phyloP scores from a whole-genome alignment of 1,140 invertebrate species.

The Pseudomyrmex concolor region DNA sequence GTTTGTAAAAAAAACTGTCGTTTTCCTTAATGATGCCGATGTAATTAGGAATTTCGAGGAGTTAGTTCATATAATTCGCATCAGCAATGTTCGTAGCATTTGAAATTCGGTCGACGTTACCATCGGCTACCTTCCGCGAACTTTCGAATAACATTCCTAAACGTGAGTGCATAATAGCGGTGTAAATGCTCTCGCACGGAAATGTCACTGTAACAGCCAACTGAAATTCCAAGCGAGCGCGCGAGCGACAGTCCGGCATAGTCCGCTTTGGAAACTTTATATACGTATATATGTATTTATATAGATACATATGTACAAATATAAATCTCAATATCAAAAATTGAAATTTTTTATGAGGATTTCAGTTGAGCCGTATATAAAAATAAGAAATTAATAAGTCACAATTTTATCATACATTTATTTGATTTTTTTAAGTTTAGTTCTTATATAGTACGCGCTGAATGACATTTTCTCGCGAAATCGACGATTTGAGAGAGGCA shows the following conservation, averaged over 20 bases:
- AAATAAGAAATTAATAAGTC: too few species aligned
- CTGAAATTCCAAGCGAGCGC: slow-evolving; percentile 53
- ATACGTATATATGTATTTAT: slow-evolving; percentile 6
- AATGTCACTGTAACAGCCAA: slow-evolving; percentile 28
- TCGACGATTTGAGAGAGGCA: neutral
- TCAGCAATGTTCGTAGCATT: slow-evolving; percentile 25
- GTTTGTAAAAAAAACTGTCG: slow-evolving; percentile 9
- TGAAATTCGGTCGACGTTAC: slow-evolving; percentile 54
- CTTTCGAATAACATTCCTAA: slow-evolving; percentile 58
- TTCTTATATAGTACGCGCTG: neutral
- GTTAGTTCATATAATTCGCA: slow-evolving; percentile 22
- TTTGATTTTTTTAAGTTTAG: neutral
- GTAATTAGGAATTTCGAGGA: slow-evolving; percentile 45
- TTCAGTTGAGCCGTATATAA: too few species aligned
- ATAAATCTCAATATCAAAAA: too few species aligned
- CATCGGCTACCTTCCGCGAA: slow-evolving; percentile 35
- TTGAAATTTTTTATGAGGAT: too few species aligned
- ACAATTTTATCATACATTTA: too few species aligned
- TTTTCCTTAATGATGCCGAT: slow-evolving; percentile 41
- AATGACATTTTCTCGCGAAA: slow-evolving; percentile 2
- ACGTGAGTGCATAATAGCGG: slow-evolving; percentile 42
- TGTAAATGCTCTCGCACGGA: slow-evolving; percentile 33
- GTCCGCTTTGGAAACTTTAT: slow-evolving; percentile 54
- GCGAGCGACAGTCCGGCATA: neutral
- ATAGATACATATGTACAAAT: too few species aligned